Evolutionary conservation across 2,888 invertebrate genomes (phyloP), one percentile per base, ranked within the genome.

Genomic region (Mythimna impura): DNA sequence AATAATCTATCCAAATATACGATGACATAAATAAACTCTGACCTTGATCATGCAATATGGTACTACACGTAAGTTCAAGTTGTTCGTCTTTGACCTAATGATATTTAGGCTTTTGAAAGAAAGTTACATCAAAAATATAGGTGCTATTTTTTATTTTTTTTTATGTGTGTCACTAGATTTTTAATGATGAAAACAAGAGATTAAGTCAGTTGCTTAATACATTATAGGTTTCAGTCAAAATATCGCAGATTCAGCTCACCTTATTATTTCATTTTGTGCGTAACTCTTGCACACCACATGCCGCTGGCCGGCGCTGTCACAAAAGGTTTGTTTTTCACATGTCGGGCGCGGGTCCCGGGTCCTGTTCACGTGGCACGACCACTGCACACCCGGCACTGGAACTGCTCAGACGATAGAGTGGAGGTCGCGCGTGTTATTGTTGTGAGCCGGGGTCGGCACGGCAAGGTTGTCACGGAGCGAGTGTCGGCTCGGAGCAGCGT

Each of bases 191-290:
- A 63, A 36, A 14, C n/a, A 36, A 66, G 14, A 43, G 20, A 43
- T 52, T 36, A 55, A 55, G 50, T 30, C 43, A 20, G 20, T 25
- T 17, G 12, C 2, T 69, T 50, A 40, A 57, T 40, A 3, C 17
- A 55, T 66, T 52, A 20, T 10, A 14, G 17, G 20, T 62, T 68
- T 68, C 62, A 60, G 54, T 74, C 65, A 79, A 43, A 65, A 70
- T 67, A 68, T 65, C 25, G 47, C 36, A 58, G 43, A 34, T 68
- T 64, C 54, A 84, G 75, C 94, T 93, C 81, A 96, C 96, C 95
- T 95, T 93, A 94, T 94, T 95, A 95, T 96, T 95, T 95, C 96
- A 96, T 96, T 90, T 93, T 94, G 92, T 90, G 91, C 86, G 90
- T 86, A 84, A 86, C 82, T 87, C 87, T 87, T 89, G 86, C 89